Percentiles rank a stretch among this genome's conserved stretches.
Conservation (phyloP, 2,888 invertebrate genomes). For the Antheraea assamensis region DNA sequence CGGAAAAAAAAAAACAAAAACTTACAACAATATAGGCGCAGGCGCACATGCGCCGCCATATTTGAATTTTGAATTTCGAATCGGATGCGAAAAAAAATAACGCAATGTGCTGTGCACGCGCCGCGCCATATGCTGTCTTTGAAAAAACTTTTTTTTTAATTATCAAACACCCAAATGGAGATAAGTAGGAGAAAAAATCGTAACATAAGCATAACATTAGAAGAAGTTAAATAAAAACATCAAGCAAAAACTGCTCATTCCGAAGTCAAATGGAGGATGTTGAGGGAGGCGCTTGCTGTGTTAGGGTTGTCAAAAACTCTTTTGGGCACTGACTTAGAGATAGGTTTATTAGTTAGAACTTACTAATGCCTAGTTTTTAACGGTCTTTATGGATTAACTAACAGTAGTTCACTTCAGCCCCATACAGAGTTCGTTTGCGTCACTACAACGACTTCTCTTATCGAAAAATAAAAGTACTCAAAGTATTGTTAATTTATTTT, state of each 20-base stretch:
- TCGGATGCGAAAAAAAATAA: conserved; percentile 79
- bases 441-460: not conserved
- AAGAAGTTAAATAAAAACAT: conserved; percentile 70
- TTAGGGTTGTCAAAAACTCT: conserved; percentile 22
- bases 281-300: conserved; percentile 44
- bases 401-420: not conserved
- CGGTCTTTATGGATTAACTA: not conserved
- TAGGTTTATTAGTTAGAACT: not conserved
- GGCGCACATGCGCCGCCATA: conserved; percentile 66
- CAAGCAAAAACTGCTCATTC: conserved; percentile 66
- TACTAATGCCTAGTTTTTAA: not conserved
- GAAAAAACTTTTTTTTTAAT: conserved; percentile 68
- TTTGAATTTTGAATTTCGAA: conserved; percentile 73
- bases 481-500: not conserved
- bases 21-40: conserved; percentile 53
- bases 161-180: conserved; percentile 70
- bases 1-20: conserved; percentile 57
- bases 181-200: conserved; percentile 72
- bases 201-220: conserved; percentile 81
- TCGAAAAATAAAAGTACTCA: not conserved
- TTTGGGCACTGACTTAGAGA: not conserved
- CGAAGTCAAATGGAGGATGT: conserved; percentile 73
- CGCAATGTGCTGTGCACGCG: conserved; percentile 80
- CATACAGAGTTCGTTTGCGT: not conserved
- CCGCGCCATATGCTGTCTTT: conserved; percentile 65